Base-by-base conservation (phyloP, 2,797 vertebrate genomes). In the Oryzias dopingdopingensis region DNA sequence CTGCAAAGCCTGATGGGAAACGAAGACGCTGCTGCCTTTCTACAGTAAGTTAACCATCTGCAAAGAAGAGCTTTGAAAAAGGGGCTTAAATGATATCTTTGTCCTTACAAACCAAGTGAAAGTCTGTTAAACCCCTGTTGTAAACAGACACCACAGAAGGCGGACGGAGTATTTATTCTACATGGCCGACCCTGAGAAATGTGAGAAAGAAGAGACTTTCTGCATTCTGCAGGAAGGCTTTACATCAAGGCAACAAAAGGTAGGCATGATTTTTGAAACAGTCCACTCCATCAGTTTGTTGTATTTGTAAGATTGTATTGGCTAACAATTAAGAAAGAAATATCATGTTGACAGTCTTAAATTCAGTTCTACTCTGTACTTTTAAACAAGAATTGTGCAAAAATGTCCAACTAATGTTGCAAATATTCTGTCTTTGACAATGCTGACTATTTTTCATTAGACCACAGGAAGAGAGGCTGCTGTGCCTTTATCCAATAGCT, bases 131-230 rank as follows among this genome's bases (percentile, higher is more conserved):
- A 49, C 1, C 0, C n/a, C 4, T 3, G 24, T 62, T 69, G 66
- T 17, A 62, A 70, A 18, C 68, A 94, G 92, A 68, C 91, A 83
- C 82, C 90, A 88, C 80, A 93, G 74, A 75, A 90, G 88, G 59
- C 87, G 82, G 67, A 67, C 92, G 67, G 93, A 96, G 56, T 92
- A 91, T 77, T 91, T 96, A 54, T 95, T 94, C 86, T 93, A 93
- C 46, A 40, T 90, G 10, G 67, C 86, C 61, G 91, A 94, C 66
- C 87, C 91, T 52, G 86, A 91, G 72, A 64, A 66, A 56, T 60
- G 77, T 52, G 90, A 92, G 69, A 90, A 85, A 56, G 90, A 92
- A 37, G 89, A 93, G 23, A 79, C 93, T 55, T 72, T 94, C 4
- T 61, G 82, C 49, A 89, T 94, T 69, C 62, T 93, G 54, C 92